phyloP scores from a whole-genome alignment of 2,113 vertebrate genomes.

The Hippocampus guttulatus region DNA sequence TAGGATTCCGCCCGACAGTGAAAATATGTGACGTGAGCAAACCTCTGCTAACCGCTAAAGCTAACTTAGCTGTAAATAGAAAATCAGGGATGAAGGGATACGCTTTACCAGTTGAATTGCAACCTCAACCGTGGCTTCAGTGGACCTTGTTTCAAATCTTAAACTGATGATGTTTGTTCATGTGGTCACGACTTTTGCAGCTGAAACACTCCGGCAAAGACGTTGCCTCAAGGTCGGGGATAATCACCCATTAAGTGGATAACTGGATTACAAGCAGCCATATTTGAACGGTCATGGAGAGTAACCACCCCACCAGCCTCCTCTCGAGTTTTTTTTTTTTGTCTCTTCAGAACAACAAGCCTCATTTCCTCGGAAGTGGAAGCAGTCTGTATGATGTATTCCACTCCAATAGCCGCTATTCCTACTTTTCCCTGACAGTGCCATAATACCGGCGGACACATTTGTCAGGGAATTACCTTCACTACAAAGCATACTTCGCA shows the following conservation, averaged over 20 bases:
- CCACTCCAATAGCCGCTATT: not conserved
- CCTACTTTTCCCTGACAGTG: not conserved
- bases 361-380: not conserved
- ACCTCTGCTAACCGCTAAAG: too few species aligned
- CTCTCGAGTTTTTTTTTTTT: not conserved
- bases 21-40: too few species aligned
- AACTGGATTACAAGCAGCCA: slow-evolving; percentile 5
- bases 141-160: not conserved
- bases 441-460: not conserved
- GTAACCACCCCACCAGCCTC: not conserved
- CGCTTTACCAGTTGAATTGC: too few species aligned
- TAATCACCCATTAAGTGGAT: not conserved
- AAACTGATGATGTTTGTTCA: not conserved
- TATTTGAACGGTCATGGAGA: slow-evolving; percentile 2
- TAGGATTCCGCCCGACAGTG: too few species aligned
- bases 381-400: not conserved
- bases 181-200: not conserved
- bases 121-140: not conserved
- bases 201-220: not conserved
- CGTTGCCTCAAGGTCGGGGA: not conserved
- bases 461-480: slow-evolving; percentile 1
- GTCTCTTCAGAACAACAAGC: not conserved
- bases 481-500: not conserved
- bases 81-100: too few species aligned
- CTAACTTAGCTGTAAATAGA: too few species aligned